phyloP scores from a whole-genome alignment of 2,888 invertebrate species.

The Heliconius cydno region DNA sequence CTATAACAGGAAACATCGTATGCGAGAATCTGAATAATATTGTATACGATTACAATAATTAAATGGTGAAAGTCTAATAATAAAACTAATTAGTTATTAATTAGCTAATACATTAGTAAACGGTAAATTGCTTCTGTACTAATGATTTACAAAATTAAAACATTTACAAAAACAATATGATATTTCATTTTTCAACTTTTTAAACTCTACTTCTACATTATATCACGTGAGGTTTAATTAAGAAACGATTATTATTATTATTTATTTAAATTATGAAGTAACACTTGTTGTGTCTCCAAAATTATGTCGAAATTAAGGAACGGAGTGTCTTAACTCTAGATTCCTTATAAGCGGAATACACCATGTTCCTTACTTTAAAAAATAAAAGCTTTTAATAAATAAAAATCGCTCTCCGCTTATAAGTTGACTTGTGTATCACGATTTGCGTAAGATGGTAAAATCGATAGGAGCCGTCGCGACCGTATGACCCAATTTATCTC shows the following conservation, averaged over 20 bases:
- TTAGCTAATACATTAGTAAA: background rate
- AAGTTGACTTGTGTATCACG: slow-evolving; percentile 39
- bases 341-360: too few relatives aligned
- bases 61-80: background rate
- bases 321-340: too few relatives aligned
- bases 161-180: background rate
- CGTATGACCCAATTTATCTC: slow-evolving; percentile 71
- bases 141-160: background rate
- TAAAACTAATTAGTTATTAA: background rate
- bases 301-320: too few relatives aligned
- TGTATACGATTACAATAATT: background rate
- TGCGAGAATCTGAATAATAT: background rate
- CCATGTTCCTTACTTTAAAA: too few relatives aligned
- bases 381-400: background rate
- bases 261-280: too few relatives aligned
- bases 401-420: slow-evolving; percentile 24
- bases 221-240: too few relatives aligned
- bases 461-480: slow-evolving; percentile 73
- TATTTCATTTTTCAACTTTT: background rate
- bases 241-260: background rate
- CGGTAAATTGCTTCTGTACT: background rate
- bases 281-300: too few relatives aligned
- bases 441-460: slow-evolving; percentile 71
- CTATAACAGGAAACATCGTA: too few relatives aligned
- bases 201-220: background rate